Conservation (phyloP, 1,140 invertebrate species). For the Arion vulgaris region DNA sequence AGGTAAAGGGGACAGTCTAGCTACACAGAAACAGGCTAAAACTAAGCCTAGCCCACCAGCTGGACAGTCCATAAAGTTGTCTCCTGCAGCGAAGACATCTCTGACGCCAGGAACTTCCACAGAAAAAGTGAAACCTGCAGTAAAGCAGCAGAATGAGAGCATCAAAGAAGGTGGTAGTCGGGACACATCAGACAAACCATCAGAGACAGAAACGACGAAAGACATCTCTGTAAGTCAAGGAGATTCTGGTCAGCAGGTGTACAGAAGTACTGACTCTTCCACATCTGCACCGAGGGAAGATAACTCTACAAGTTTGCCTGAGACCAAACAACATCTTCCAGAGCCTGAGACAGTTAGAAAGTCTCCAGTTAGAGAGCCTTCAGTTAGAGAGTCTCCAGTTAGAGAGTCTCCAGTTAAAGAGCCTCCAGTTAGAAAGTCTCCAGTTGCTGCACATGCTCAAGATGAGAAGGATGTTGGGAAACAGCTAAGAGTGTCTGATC, state of each 20-base stretch:
- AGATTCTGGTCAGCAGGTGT: background rate
- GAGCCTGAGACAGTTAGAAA: too few relatives aligned
- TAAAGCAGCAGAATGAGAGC: background rate
- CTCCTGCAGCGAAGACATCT: background rate
- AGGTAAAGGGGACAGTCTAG: background rate
- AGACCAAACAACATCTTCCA: background rate
- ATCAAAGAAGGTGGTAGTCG: background rate
- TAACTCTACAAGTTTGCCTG: background rate
- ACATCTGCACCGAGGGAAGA: background rate
- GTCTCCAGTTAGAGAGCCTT: too few relatives aligned
- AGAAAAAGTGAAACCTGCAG: background rate
- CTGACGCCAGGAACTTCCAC: background rate
- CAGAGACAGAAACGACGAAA: background rate
- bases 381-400: too few relatives aligned
- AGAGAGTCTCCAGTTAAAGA: too few relatives aligned
- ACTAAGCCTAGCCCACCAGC: background rate
- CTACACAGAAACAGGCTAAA: background rate
- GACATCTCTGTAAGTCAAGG: background rate
- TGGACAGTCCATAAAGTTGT: background rate
- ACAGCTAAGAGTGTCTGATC: background rate
- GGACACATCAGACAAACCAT: background rate
- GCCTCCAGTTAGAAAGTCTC: too few relatives aligned
- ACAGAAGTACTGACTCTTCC: background rate
- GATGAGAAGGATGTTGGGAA: background rate
- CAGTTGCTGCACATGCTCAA: too few relatives aligned